phyloP scores from a whole-genome alignment of 2,888 invertebrate species.

The Phaedon cochleariae region DNA sequence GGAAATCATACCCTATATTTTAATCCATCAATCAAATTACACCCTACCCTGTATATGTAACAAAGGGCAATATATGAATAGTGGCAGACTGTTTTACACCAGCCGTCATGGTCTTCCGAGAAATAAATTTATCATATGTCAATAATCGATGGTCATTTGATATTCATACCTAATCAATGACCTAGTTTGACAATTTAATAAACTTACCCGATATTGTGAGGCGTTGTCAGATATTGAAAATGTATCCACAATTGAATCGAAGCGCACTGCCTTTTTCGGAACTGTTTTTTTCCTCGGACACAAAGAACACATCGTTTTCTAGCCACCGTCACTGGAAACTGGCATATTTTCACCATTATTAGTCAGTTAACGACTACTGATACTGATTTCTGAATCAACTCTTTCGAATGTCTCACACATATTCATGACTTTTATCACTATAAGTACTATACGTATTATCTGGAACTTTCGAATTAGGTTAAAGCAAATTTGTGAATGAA shows the following conservation, averaged over 20 bases:
- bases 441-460: not conserved
- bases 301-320: conserved; percentile 68
- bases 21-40: too few relatives aligned
- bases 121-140: too few relatives aligned
- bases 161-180: too few relatives aligned
- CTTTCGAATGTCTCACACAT: not conserved
- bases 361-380: not conserved
- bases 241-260: conserved; percentile 71
- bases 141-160: too few relatives aligned
- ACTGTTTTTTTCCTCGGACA: conserved; percentile 67
- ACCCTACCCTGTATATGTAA: too few relatives aligned
- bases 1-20: too few relatives aligned
- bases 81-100: too few relatives aligned
- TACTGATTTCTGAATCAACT: not conserved
- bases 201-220: conserved; percentile 49
- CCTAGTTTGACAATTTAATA: too few relatives aligned
- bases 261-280: conserved; percentile 69
- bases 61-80: too few relatives aligned
- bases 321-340: conserved; percentile 58
- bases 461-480: not conserved
- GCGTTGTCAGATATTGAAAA: conserved; percentile 67
- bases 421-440: not conserved
- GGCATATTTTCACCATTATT: conserved; percentile 58
- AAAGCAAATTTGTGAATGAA: not conserved
- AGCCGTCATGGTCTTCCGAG: too few relatives aligned